Percentiles rank a stretch among this genome's conserved stretches.
Evolutionary conservation across 2,113 vertebrate genomes (phyloP).

Genomic region (Noctilio leporinus): DNA sequence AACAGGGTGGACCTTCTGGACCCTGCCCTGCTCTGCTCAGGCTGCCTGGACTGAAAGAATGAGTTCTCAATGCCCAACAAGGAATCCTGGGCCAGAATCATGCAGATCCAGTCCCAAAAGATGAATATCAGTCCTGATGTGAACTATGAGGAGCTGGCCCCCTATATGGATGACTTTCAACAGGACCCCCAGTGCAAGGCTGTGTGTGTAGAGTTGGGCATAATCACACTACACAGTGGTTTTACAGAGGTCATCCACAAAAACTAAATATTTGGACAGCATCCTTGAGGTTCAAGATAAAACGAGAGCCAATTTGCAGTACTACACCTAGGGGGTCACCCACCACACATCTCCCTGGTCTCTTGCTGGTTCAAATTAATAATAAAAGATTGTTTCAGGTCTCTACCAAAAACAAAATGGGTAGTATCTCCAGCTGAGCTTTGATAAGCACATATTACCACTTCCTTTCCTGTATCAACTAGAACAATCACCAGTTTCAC

Average conservation of each 20-base stretch:
- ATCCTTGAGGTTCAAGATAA: constrained; percentile 99
- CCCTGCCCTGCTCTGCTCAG: constrained; percentile 94
- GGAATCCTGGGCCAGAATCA: constrained; percentile 95
- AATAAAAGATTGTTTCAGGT: constrained; percentile 52
- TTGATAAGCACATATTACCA: neutral
- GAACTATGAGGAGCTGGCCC: constrained; percentile 96
- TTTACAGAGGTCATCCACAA: constrained; percentile 96
- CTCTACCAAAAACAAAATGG: neutral
- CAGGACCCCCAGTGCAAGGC: constrained; percentile 96
- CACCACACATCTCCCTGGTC: accelerated
- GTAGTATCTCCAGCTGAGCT: neutral
- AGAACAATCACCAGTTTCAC: neutral
- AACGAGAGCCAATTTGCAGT: constrained; percentile 98
- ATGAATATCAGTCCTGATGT: constrained; percentile 98
- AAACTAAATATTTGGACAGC: constrained; percentile 99
- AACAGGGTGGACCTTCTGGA: constrained; percentile 98
- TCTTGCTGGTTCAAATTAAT: neutral
- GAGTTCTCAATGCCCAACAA: constrained; percentile 99
- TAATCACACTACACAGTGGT: constrained; percentile 95
- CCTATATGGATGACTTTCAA: constrained; percentile 98
- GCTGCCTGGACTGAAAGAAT: constrained; percentile 96
- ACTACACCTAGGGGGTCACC: constrained; percentile 86
- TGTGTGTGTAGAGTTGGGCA: constrained; percentile 96
- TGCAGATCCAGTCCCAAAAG: constrained; percentile 99
- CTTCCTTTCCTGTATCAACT: neutral